Evolutionary conservation across 2,797 vertebrate genomes (phyloP).

Genomic region (Melanotaenia boesemani): DNA sequence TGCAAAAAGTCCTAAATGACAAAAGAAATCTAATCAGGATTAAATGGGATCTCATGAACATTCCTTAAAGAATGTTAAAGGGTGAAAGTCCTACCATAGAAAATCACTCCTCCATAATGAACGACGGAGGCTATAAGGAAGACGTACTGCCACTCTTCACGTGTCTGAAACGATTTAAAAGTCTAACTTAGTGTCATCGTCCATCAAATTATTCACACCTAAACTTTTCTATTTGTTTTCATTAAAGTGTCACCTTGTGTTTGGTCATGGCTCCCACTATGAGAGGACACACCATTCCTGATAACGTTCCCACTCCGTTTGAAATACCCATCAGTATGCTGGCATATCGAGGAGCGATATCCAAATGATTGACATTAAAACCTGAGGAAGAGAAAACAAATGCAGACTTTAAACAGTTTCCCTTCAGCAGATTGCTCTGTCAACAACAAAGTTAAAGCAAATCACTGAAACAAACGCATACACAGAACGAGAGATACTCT

Average conservation of each 20-base stretch:
- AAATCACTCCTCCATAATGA: constrained; percentile 95
- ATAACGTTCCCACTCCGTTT: constrained; percentile 96
- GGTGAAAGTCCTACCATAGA: constrained; percentile 86
- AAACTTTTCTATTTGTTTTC: neutral
- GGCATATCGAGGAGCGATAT: constrained; percentile 97
- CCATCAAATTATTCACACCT: neutral
- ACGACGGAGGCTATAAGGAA: constrained; percentile 97
- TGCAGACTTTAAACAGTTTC: neutral
- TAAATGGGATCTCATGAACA: neutral
- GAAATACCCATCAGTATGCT: constrained; percentile 99
- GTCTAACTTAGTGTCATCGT: neutral
- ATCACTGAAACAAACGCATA: neutral
- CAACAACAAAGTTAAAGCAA: neutral
- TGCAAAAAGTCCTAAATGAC: constrained; percentile 85
- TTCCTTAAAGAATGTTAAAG: neutral
- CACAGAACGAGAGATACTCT: neutral
- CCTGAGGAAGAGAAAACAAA: constrained; percentile 79
- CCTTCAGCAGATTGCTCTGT: neutral
- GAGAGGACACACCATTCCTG: constrained; percentile 98
- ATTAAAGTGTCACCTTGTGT: constrained; percentile 88
- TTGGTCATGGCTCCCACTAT: constrained; percentile 99
- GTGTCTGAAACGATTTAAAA: constrained; percentile 79
- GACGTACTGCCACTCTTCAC: constrained; percentile 98
- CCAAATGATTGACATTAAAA: constrained; percentile 98
- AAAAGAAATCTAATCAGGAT: neutral